Evolutionary conservation across 2,888 invertebrate species (phyloP).

Genomic region (Rotaria magnacalcarata): DNA sequence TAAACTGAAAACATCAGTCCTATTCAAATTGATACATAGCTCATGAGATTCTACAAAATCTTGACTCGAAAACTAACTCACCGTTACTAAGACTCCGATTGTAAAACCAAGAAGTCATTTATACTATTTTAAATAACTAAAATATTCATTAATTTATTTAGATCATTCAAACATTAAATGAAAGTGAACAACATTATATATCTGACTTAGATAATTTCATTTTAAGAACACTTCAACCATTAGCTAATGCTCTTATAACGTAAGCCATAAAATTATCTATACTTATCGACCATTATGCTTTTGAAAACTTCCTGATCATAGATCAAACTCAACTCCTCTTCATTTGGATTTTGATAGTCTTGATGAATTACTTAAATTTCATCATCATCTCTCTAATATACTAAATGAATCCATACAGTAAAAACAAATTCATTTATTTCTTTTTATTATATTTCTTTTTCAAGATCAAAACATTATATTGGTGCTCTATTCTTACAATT

Average conservation of each 20-base stretch:
- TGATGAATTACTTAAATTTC: slow-evolving; percentile 12
- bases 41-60: no score
- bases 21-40: no score
- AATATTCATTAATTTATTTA: neutral
- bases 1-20: no score
- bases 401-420: neutral
- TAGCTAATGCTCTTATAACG: neutral
- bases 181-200: slow-evolving; percentile 26
- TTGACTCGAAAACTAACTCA: no score
- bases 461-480: slow-evolving; percentile 70
- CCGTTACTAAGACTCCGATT: no score
- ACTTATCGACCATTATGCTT: neutral
- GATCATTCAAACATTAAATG: neutral
- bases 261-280: neutral
- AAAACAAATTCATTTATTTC: neutral
- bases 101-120: no score
- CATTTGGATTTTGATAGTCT: neutral
- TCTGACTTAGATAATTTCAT: neutral
- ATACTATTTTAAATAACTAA: no score
- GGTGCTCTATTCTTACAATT: slow-evolving; percentile 82
- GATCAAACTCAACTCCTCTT: neutral
- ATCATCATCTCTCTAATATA: neutral
- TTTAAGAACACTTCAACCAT: neutral
- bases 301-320: neutral
- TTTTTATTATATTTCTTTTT: slow-evolving; percentile 47